Evolutionary conservation across 2,797 vertebrate genomes (phyloP).

Genomic region (Myotis pilosus): DNA sequence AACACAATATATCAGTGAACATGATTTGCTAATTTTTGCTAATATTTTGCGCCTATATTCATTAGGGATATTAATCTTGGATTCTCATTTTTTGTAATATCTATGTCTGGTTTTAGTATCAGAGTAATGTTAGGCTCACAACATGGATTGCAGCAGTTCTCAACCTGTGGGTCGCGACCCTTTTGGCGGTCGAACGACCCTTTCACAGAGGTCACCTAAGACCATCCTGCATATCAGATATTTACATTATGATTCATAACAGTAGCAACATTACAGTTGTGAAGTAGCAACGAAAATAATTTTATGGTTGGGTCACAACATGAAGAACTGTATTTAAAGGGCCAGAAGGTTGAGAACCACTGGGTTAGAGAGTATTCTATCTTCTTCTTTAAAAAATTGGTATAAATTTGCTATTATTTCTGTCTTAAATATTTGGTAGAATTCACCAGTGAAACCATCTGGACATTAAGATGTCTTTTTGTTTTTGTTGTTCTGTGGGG

Average conservation of each 20-base stretch:
- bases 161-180: too few species aligned
- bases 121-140: constrained; percentile 19
- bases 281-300: too few species aligned
- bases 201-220: too few species aligned
- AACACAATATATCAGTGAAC: constrained; percentile 63
- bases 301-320: too few species aligned
- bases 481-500: not conserved
- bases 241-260: too few species aligned
- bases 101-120: not conserved
- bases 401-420: constrained; percentile 33
- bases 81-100: constrained; percentile 48
- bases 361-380: not conserved
- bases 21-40: constrained; percentile 40
- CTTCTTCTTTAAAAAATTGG: constrained; percentile 36
- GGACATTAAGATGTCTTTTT: constrained; percentile 20
- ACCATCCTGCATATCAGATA: too few species aligned
- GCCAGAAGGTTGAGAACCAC: too few species aligned
- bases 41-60: constrained; percentile 51
- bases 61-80: constrained; percentile 34
- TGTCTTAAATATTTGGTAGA: constrained; percentile 36
- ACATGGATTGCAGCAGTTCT: not conserved
- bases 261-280: too few species aligned
- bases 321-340: too few species aligned
- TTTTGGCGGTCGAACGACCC: too few species aligned
- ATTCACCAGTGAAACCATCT: constrained; percentile 19